Evolutionary conservation across 2,888 invertebrate species (phyloP).

Genomic region (Periphyllus acericola): DNA sequence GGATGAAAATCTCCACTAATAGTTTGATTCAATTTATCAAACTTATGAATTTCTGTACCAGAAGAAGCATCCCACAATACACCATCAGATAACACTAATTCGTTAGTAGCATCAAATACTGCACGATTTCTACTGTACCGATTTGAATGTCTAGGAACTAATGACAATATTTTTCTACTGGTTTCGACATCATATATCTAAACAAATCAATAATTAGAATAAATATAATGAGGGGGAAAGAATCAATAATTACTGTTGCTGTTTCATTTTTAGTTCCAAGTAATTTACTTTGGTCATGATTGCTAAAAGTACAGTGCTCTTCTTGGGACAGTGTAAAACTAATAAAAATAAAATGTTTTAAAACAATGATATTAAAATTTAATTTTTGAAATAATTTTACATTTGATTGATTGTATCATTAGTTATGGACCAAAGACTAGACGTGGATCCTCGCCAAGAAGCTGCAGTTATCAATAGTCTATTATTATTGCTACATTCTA

Average conservation of each 20-base stretch:
- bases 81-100: constrained; percentile 93
- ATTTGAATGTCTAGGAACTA: constrained; percentile 86
- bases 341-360: constrained; percentile 64
- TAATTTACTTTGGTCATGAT: constrained; percentile 83
- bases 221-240: neutral
- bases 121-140: constrained; percentile 94
- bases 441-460: constrained; percentile 85
- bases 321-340: constrained; percentile 83
- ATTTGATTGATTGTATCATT: constrained; percentile 72
- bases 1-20: constrained; percentile 97
- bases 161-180: constrained; percentile 77
- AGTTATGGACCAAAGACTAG: constrained; percentile 81
- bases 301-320: constrained; percentile 92
- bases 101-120: constrained; percentile 93
- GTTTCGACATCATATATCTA: constrained; percentile 89
- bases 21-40: constrained; percentile 96
- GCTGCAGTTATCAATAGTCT: constrained; percentile 85
- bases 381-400: constrained; percentile 68
- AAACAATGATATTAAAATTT: constrained; percentile 28
- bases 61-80: constrained; percentile 93
- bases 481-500: constrained; percentile 80
- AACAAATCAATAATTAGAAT: constrained; percentile 63
- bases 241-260: constrained; percentile 74
- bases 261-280: constrained; percentile 88
- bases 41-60: constrained; percentile 91